Percentiles rank a stretch among this genome's conserved stretches.
Conservation (phyloP, 2,113 vertebrate genomes). For the Asarcornis scutulata region DNA sequence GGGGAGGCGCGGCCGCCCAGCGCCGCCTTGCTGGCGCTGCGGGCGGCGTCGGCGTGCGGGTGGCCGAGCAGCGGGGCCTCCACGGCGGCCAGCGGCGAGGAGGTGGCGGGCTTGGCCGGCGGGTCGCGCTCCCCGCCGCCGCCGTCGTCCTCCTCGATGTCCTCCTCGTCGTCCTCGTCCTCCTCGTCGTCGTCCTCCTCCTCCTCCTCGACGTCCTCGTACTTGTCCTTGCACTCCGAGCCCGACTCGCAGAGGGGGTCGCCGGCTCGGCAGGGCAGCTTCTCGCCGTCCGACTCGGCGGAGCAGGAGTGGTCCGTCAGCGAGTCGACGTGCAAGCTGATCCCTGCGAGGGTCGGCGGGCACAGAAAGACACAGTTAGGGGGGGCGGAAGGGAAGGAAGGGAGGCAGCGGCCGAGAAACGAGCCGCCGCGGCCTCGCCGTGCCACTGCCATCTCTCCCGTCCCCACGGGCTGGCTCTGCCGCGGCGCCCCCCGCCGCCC, state of each 20-base stretch:
- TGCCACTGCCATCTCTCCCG: too few species aligned
- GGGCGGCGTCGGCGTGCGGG: constrained; percentile 81
- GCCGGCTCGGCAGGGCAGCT: constrained; percentile 80
- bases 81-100: constrained; percentile 89
- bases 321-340: constrained; percentile 94
- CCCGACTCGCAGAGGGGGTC: constrained; percentile 86
- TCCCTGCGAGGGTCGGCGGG: constrained; percentile 78
- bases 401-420: too few species aligned
- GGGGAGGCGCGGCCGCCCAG: constrained; percentile 84
- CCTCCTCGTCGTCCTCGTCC: constrained; percentile 80
- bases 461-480: neutral
- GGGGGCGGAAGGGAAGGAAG: too few species aligned
- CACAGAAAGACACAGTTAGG: constrained; percentile 18
- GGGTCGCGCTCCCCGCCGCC: constrained; percentile 71
- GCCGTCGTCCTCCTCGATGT: constrained; percentile 24
- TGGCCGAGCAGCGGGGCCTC: constrained; percentile 87
- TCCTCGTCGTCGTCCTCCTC: constrained; percentile 70
- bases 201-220: constrained; percentile 79
- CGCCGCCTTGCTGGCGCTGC: constrained; percentile 80
- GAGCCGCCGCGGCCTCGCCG: neutral
- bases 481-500: neutral
- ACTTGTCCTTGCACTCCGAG: constrained; percentile 84
- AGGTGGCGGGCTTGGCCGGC: constrained; percentile 85
- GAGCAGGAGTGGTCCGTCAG: constrained; percentile 97
- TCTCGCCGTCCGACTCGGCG: constrained; percentile 93